A percentile compares a stretch with the other conserved stretches of the same genome.
Evolutionary conservation across 2,888 invertebrate genomes (phyloP).

Genomic region (Drosophila subsilvestris): DNA sequence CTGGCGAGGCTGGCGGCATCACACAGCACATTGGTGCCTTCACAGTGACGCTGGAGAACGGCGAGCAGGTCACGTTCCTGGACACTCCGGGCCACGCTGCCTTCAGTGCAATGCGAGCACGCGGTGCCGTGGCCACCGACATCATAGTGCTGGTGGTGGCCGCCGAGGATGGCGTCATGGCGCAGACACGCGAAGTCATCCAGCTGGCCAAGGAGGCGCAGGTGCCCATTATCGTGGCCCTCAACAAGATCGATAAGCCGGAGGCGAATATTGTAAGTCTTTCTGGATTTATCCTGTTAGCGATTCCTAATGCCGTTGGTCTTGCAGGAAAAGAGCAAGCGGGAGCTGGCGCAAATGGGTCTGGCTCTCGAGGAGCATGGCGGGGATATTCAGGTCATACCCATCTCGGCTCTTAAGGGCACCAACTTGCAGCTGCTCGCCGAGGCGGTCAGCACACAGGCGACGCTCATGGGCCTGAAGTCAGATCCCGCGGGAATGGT

Average conservation of each 20-base stretch:
- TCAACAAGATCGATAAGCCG: constrained; percentile 99
- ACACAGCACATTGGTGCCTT: constrained; percentile 99
- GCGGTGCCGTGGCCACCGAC: constrained; percentile 97
- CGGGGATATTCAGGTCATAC: constrained; percentile 95
- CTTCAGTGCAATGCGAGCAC: constrained; percentile 95
- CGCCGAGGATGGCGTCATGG: constrained; percentile 99
- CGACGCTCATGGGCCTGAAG: constrained; percentile 93
- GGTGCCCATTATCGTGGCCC: constrained; percentile 98
- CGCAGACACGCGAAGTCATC: constrained; percentile 97
- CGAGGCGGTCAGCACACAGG: constrained; percentile 92
- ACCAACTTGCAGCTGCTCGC: constrained; percentile 91
- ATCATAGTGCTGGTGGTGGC: constrained; percentile 98
- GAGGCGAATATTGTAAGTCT: constrained; percentile 92
- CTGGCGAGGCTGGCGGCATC: constrained; percentile 98
- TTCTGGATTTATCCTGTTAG: rapidly evolving
- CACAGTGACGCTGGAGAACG: constrained; percentile 89
- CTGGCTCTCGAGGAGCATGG: constrained; percentile 94
- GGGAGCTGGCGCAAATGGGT: constrained; percentile 90
- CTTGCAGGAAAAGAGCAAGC: constrained; percentile 89
- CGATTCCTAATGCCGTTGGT: background rate
- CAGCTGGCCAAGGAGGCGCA: constrained; percentile 91
- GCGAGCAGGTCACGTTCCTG: constrained; percentile 94
- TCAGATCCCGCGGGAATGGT: constrained; percentile 93
- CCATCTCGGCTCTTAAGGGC: constrained; percentile 95
- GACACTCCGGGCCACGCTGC: constrained; percentile 99